Base-by-base conservation (phyloP, 2,888 invertebrate genomes). In the Drosophila longiperda region DNA sequence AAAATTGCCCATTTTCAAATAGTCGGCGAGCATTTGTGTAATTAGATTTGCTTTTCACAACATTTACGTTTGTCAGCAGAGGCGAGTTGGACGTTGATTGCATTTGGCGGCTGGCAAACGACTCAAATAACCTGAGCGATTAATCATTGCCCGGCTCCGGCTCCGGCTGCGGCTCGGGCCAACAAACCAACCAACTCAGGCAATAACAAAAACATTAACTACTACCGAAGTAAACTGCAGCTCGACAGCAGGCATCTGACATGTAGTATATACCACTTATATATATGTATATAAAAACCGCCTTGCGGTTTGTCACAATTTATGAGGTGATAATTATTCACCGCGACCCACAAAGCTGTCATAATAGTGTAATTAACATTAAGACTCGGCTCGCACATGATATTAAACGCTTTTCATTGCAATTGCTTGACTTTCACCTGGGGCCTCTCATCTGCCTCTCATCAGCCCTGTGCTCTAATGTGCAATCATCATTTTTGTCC, bases 1-100 rank as follows among this genome's bases (percentile, higher is more conserved):
- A 92, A 92, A 92, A 92, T 93, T 92, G 93, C 91, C 86, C 88
- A 83, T 90, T 93, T 88, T 92, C 90, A 91, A 92, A 92, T 92
- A 92, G 92, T 91, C 87, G 77, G 72, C 82, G 79, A 67, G 80
- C 92, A 85, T 92, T 92, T 91, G 92, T 92, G 92, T 92, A 92
- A 92, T 92, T 92, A 92, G 92, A 92, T 92, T 92, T 92, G 87
- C 92, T 88, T 91, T 91, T 91, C 91, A 91, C 90, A 91, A 91
- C 89, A 91, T 90, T 90, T 91, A 84, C 89, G 87, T 90, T 90
- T 74, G 52, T 33, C 54, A 36, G 54, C 36, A 23, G 38, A 12
- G 34, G 60, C 15, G 68, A 53, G 60, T 62, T 15, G 55, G 38
- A 55, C 55, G 55, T 55, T 55, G 55, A 55, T 55, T 55, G 55